Evolutionary conservation across 92 coral and sea anemone genomes (phyloP), one percentile per base, ranked within the genome.

Genomic region (Palythoa caribaeorum): DNA sequence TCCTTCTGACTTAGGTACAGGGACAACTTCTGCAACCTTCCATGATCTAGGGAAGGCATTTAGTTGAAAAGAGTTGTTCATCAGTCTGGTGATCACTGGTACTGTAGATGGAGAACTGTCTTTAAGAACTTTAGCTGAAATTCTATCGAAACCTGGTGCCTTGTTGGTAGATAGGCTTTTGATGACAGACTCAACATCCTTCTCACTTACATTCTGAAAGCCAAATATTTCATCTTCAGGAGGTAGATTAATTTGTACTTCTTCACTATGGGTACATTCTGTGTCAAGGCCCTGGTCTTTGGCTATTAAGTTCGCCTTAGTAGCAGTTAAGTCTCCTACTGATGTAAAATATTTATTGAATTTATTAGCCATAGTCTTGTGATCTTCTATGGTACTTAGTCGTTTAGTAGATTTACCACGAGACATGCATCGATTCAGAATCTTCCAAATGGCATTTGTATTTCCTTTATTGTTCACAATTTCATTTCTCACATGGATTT

Each of bases 311-410:
- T 84, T 90, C 60, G 89, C 80, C 65, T 90, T 90, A 0, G n/a
- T 6, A 38, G 92, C 92, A 84, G 92, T 74, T 38, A 85, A 72
- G 53, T 90, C 85, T 28, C 92, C 89, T 62, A 90, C 92, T 63
- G 89, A 85, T 66, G 89, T 85, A 75, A 88, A 88, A 72, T 88
- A 80, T 83, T 51, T 88, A 54, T 88, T 88, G 60, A 71, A 88
- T 48, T 80, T 79, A 73, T 85, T 20, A 10, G 81, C 80, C 38
- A 36, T 83, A 36, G 92, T 84, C 89, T 83, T 70, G 44, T 83
- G 88, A 76, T 83, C 62, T 76, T 89, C 83, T 35, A 53, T 36
- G 44, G 85, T 87, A 75, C 51, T 2, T 36, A 74, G 81, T 48
- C 75, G 83, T 81, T 83, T 73, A 80, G 77, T 35, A 50, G 21